Evolutionary conservation across 2,888 invertebrate species (phyloP).

Genomic region (Caenorhabditis angaria): DNA sequence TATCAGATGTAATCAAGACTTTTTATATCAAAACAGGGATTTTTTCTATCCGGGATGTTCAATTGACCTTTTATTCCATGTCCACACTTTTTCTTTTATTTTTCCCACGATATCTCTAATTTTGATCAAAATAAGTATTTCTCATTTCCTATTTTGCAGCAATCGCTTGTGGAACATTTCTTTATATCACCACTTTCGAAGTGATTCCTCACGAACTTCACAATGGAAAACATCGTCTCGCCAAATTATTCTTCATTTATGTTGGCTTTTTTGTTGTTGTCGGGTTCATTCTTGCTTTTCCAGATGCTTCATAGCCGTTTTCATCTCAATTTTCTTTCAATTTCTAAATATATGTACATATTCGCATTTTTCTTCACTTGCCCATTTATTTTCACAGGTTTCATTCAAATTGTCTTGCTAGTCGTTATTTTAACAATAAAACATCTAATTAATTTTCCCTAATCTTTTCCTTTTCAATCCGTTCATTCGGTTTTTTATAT

Average conservation of each 20-base stretch:
- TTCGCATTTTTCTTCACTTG: conserved; percentile 9
- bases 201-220: conserved; percentile 79
- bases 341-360: not conserved
- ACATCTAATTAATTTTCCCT: not conserved
- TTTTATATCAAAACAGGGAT: too few relatives aligned
- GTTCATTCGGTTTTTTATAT: not conserved
- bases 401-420: not conserved
- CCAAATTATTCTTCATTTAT: conserved; percentile 61
- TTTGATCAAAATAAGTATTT: too few relatives aligned
- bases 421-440: not conserved
- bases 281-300: conserved; percentile 62
- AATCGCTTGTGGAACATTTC: conserved; percentile 87
- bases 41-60: too few relatives aligned
- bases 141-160: conserved; percentile 76
- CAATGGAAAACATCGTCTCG: conserved; percentile 52
- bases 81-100: not conserved
- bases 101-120: not conserved
- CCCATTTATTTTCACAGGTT: conserved; percentile 6
- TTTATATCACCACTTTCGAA: conserved; percentile 96
- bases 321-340: not conserved
- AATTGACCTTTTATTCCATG: not conserved
- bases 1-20: too few relatives aligned
- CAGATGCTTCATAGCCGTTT: conserved; percentile 29
- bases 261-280: conserved; percentile 65
- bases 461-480: not conserved